Evolutionary conservation across 2,888 invertebrate genomes (phyloP), one percentile per base, ranked within the genome.

Genomic region (Meiosimyza platycephala): DNA sequence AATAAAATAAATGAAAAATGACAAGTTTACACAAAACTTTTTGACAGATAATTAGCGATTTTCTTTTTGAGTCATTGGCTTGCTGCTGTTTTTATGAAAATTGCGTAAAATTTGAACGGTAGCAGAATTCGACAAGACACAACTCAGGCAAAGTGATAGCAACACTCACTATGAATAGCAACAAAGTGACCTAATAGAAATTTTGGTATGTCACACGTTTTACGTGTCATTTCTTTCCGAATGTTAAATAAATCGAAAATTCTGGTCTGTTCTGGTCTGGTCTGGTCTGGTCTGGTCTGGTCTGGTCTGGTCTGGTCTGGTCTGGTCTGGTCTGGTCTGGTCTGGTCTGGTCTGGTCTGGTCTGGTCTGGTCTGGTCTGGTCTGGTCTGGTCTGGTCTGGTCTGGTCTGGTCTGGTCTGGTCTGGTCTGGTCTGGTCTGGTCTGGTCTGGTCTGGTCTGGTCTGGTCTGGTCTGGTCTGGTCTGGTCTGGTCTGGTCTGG

Each of bases 31-130:
- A n/a, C 66, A 66, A 66, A 66, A 66, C 15, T 66, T 66, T 52
- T 51, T 65, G 65, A 54, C 65, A 65, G 65, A 65, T 65, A 65
- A 65, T 65, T 65, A 65, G 52, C 65, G 52, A 22, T 62, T 62
- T 22, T 40, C 3, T 7, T 9, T 9, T 40, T 40, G 40, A 40
- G 9, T 40, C 40, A 9, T 5, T 40, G 2, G 40, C 40, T 40
- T 40, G 40, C 40, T 40, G 6, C 7, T 40, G 40, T 40, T 40
- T 40, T 40, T 40, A 40, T 40, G 5, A 40, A 40, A 40, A 40
- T 40, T 40, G 40, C 5, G 40, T 40, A 40, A 40, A 40, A 40
- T 40, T 40, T 40, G 2, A 40, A 5, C 40, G 40, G 3, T 1
- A 6, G 9, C 6, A 40, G 9, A 40, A 40, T 40, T 40, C 40